Conservation (phyloP, 1,140 invertebrate species). For the Drosophila dunni region DNA sequence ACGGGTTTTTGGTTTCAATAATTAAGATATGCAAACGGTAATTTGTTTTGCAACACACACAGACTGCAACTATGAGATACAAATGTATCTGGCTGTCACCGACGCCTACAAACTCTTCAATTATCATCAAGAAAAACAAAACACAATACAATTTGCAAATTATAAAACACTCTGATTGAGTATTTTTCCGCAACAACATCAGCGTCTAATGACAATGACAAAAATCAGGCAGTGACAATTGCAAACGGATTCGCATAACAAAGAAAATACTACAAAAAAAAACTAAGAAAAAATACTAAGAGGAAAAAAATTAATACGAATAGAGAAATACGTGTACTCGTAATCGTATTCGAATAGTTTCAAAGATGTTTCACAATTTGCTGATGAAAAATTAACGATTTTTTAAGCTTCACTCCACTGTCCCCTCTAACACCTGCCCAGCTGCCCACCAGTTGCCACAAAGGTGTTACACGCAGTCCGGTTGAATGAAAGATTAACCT, state of each 20-base stretch:
- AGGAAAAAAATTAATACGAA: conserved; percentile 11
- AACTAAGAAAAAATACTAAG: conserved; percentile 6
- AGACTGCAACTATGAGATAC: conserved; percentile 10
- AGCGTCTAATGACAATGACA: conserved; percentile 42
- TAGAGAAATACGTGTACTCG: conserved; percentile 4
- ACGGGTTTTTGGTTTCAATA: not conserved
- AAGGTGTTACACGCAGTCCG: conserved; percentile 28
- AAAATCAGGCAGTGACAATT: conserved; percentile 31
- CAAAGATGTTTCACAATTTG: conserved; percentile 36
- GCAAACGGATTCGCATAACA: conserved; percentile 7
- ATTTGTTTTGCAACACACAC: conserved; percentile 9
- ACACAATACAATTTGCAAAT: not conserved
- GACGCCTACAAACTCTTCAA: conserved; percentile 15
- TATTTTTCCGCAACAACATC: conserved; percentile 33
- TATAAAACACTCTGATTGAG: conserved; percentile 8
- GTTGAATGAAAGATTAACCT: conserved; percentile 74
- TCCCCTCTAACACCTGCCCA: not conserved
- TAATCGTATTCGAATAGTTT: conserved; percentile 2
- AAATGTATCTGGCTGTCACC: not conserved
- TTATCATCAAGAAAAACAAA: conserved; percentile 1
- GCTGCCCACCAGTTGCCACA: not conserved
- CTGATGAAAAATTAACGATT: conserved; percentile 50
- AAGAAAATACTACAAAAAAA: not conserved
- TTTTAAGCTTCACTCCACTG: not conserved
- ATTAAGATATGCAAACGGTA: conserved; percentile 5